phyloP scores from a whole-genome alignment of 2,113 vertebrate genomes.

The Brienomyrus brachyistius region DNA sequence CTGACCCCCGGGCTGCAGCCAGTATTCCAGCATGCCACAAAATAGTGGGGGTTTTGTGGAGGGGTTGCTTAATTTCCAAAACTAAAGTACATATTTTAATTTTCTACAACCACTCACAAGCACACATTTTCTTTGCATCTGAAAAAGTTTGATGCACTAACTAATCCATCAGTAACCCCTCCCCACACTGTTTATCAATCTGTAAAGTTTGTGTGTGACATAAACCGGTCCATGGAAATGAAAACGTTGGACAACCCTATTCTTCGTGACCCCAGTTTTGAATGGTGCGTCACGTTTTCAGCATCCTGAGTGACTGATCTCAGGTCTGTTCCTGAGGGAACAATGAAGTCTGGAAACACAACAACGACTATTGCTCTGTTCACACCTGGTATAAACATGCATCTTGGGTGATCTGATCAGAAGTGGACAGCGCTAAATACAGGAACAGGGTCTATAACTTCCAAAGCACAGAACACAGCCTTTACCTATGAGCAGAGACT shows the following conservation, averaged over 20 bases:
- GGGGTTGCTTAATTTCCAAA: background rate
- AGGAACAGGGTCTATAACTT: background rate
- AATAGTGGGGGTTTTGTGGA: background rate
- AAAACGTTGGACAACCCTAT: background rate
- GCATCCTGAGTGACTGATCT: background rate
- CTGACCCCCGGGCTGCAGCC: no score
- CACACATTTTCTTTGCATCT: background rate
- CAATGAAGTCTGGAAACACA: background rate
- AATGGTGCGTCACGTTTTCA: background rate
- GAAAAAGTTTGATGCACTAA: background rate
- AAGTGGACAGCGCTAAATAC: no score
- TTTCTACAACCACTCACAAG: background rate
- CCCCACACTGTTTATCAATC: background rate
- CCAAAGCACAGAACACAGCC: background rate
- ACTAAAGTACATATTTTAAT: background rate
- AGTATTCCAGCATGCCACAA: background rate
- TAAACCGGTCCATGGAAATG: background rate
- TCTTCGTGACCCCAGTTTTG: background rate
- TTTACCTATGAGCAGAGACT: background rate
- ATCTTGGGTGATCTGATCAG: no score
- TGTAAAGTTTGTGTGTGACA: background rate
- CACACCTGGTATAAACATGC: no score
- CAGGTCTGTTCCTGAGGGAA: background rate
- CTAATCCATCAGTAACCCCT: background rate
- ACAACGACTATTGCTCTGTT: background rate